phyloP scores from a whole-genome alignment of 2,113 vertebrate genomes.

The Gnathonemus longibarbis region DNA sequence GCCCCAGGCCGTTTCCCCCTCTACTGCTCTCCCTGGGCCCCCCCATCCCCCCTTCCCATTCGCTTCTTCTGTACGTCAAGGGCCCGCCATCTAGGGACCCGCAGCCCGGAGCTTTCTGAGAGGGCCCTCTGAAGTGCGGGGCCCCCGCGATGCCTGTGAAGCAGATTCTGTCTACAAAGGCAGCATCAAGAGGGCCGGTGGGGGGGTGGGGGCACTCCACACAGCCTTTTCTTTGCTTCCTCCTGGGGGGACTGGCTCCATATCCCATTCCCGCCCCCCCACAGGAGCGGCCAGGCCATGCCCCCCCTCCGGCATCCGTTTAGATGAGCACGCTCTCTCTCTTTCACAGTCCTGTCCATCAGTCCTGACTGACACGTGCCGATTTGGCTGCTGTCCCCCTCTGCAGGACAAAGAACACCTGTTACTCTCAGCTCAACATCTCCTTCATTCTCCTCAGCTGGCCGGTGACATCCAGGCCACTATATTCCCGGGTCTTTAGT shows the following conservation, averaged over 20 bases:
- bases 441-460: not conserved
- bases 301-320: not conserved
- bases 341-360: not conserved
- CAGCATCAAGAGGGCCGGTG: conserved; percentile 11
- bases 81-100: not conserved
- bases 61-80: conserved; percentile 6
- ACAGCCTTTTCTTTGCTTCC: not conserved
- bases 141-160: conserved; percentile 8
- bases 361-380: not conserved
- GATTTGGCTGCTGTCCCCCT: not conserved
- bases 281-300: not conserved
- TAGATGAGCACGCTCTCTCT: not conserved
- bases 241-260: not conserved
- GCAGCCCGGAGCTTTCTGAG: conserved; percentile 11
- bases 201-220: not conserved
- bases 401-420: not conserved
- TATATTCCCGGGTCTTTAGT: not conserved
- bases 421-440: not conserved
- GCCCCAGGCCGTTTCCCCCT: not conserved
- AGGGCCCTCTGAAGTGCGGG: conserved; percentile 7
- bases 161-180: conserved; percentile 13
- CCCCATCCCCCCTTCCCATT: not conserved
- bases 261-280: not conserved
- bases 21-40: not conserved
- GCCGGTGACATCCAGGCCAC: not conserved